These are phyloP conservation scores for Phycodurus eques DNA, from an alignment of 2,113 vertebrate genomes.

Conservation along the genomic window DNA sequence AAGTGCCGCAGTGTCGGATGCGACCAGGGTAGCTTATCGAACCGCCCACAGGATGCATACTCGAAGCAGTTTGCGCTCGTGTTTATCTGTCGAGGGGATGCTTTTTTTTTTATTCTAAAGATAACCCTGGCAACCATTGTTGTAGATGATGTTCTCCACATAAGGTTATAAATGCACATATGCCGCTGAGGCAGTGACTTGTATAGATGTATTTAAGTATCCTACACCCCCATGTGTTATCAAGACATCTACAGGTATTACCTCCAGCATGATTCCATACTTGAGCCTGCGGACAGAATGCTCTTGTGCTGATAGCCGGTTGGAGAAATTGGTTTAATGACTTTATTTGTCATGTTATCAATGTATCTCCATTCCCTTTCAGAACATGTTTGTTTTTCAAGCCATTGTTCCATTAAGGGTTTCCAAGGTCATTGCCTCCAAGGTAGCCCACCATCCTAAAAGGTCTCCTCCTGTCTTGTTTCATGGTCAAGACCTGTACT, in stretches of 20 bases:
- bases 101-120: slow-evolving; percentile 3
- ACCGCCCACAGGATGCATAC: slow-evolving; percentile 11
- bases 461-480: not conserved
- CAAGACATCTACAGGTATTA: not conserved
- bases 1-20: not conserved
- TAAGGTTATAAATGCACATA: too few species aligned
- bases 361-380: not conserved
- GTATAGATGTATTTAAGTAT: not conserved
- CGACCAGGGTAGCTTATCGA: not conserved
- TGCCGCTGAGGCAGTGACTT: not conserved
- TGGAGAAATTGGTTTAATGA: not conserved
- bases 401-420: too few species aligned
- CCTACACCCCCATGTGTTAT: not conserved
- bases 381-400: too few species aligned
- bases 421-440: too few species aligned
- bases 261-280: not conserved
- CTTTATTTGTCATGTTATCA: not conserved
- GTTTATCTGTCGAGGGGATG: slow-evolving; percentile 10
- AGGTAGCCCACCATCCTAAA: too few species aligned
- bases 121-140: not conserved
- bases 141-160: too few species aligned
- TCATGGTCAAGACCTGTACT: not conserved
- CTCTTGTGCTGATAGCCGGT: not conserved
- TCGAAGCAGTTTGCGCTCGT: not conserved
- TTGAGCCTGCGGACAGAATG: not conserved